These are phyloP conservation scores for Bradysia coprophila DNA, from an alignment of 1,140 invertebrate species.

Conservation along the genomic window DNA sequence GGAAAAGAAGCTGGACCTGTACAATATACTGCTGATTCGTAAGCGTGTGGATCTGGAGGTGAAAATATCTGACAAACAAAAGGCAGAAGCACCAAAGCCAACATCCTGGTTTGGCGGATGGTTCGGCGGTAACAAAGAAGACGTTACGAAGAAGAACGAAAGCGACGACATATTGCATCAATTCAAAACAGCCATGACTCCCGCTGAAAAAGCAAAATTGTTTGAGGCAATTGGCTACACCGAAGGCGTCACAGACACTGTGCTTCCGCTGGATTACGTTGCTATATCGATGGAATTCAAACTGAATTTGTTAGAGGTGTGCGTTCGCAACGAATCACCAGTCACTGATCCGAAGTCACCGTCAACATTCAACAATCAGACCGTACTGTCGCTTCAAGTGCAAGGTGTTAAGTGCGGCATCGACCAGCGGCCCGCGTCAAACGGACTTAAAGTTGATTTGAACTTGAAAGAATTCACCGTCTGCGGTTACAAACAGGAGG, in stretches of 20 bases:
- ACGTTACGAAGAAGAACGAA: conserved; percentile 2
- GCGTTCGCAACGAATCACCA: conserved; percentile 29
- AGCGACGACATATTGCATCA: conserved; percentile 39
- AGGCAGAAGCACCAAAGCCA: conserved; percentile 33
- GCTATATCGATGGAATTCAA: conserved; percentile 51
- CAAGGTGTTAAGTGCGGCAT: conserved; percentile 48
- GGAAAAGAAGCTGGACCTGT: conserved; percentile 69
- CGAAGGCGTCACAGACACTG: conserved; percentile 54
- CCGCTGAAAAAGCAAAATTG: conserved; percentile 81
- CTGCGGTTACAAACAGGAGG: conserved; percentile 37
- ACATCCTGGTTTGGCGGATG: conserved; percentile 59
- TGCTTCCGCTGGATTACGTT: conserved; percentile 62
- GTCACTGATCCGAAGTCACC: background rate
- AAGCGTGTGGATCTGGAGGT: conserved; percentile 73
- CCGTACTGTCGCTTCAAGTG: conserved; percentile 24
- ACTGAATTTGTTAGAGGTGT: conserved; percentile 39
- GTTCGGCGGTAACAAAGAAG: conserved; percentile 26
- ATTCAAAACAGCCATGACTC: conserved; percentile 79
- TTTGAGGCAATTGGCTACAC: conserved; percentile 92
- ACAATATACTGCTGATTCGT: conserved; percentile 81
- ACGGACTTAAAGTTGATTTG: conserved; percentile 41
- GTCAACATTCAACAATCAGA: conserved; percentile 4
- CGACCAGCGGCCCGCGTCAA: conserved; percentile 57
- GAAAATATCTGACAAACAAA: conserved; percentile 31
- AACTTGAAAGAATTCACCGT: conserved; percentile 45